Conservation (phyloP, 2,888 invertebrate species). For the Malacosoma neustria region DNA sequence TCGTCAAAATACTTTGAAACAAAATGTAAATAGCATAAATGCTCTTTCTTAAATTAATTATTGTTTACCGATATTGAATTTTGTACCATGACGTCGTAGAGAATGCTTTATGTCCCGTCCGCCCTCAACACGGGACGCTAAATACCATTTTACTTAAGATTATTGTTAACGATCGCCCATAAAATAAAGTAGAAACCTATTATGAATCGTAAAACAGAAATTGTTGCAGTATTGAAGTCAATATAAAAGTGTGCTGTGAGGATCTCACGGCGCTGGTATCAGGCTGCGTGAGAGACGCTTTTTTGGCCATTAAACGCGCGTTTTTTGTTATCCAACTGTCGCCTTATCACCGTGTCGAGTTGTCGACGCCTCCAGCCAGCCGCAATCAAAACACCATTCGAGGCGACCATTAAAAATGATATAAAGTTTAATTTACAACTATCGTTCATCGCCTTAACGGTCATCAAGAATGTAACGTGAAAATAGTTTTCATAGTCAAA, state of each 20-base stretch:
- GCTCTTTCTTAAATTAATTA: constrained; percentile 13
- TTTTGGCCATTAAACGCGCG: constrained; percentile 61
- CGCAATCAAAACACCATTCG: constrained; percentile 74
- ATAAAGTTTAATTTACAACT: constrained; percentile 72
- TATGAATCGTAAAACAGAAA: constrained; percentile 56
- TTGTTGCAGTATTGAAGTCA: constrained; percentile 55
- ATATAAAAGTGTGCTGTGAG: constrained; percentile 38
- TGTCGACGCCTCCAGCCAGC: constrained; percentile 72
- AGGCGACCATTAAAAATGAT: constrained; percentile 68
- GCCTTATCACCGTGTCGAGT: constrained; percentile 70
- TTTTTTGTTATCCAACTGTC: constrained; percentile 68
- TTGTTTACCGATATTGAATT: neutral
- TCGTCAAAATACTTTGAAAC: constrained; percentile 50
- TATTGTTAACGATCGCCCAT: constrained; percentile 48
- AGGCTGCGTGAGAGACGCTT: constrained; percentile 36
- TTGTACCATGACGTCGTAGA: neutral
- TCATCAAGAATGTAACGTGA: constrained; percentile 59
- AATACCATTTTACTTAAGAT: neutral
- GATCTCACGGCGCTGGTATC: constrained; percentile 8
- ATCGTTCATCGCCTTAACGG: constrained; percentile 60
- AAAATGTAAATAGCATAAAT: constrained; percentile 36
- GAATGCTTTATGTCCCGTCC: neutral
- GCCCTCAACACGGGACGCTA: neutral
- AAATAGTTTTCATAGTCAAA: constrained; percentile 55
- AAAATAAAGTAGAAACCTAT: constrained; percentile 45